Conservation (phyloP, 1,140 invertebrate genomes). For the Dreissena polymorpha region DNA sequence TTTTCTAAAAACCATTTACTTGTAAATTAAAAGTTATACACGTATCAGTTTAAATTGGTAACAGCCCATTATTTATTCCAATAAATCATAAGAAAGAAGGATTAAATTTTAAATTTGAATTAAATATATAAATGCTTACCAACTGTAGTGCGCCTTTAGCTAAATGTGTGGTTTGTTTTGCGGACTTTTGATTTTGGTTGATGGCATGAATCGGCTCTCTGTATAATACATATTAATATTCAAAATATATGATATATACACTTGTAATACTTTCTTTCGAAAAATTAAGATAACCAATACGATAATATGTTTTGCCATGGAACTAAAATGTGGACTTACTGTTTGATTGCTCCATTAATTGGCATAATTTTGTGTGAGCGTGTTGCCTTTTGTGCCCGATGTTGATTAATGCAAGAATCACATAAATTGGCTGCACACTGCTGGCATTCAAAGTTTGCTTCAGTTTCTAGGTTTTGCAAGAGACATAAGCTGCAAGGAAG, state of each 20-base stretch:
- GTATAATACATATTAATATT: background rate
- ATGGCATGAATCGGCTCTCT: background rate
- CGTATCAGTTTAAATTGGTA: background rate
- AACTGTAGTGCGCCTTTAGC: no score
- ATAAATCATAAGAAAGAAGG: background rate
- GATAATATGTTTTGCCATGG: background rate
- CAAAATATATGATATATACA: background rate
- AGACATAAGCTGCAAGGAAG: background rate
- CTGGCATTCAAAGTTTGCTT: background rate
- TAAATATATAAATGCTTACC: background rate
- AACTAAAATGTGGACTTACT: background rate
- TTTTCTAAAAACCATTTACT: background rate
- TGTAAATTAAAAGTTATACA: background rate
- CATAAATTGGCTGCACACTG: background rate
- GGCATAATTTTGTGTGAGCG: background rate
- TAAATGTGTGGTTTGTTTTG: no score
- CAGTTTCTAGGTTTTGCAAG: background rate
- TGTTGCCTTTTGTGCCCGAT: background rate
- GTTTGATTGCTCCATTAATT: background rate
- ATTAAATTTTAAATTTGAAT: background rate
- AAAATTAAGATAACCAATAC: background rate
- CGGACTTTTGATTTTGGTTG: background rate
- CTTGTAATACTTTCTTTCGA: background rate
- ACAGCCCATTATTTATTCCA: background rate
- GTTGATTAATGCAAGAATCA: conserved; percentile 1